A percentile compares a stretch with the other conserved stretches of the same genome.
phyloP scores from a whole-genome alignment of 2,888 invertebrate species.

The Agrochola litura region DNA sequence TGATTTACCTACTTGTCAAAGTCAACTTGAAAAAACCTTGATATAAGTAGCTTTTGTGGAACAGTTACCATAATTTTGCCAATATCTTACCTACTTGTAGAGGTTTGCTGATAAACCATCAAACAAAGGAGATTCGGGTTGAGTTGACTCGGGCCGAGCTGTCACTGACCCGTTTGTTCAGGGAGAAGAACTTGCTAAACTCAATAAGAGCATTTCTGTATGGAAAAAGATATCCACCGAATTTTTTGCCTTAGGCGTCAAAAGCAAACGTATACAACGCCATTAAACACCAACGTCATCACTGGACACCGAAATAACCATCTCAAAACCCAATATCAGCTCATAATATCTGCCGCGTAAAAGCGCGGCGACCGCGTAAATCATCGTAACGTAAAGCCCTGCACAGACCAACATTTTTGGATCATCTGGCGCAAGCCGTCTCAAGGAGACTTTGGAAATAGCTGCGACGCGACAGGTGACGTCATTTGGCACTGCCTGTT shows the following conservation, averaged over 20 bases:
- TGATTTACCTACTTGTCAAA: background rate
- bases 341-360: conserved; percentile 12
- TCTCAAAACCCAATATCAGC: background rate
- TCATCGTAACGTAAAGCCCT: conserved; percentile 54
- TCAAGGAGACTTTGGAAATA: conserved; percentile 74
- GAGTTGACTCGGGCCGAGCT: too few relatives aligned
- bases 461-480: conserved; percentile 69
- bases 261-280: background rate
- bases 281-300: conserved; percentile 17
- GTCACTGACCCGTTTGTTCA: too few relatives aligned
- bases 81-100: too few relatives aligned
- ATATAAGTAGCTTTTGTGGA: conserved; percentile 2
- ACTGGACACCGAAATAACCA: conserved; percentile 25
- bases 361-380: conserved; percentile 35
- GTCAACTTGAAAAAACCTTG: background rate
- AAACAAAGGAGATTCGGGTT: background rate
- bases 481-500: conserved; percentile 71
- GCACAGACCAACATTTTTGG: conserved; percentile 54
- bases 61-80: background rate
- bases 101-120: background rate
- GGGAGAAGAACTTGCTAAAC: background rate
- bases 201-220: background rate
- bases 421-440: conserved; percentile 66
- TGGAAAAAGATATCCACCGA: background rate
- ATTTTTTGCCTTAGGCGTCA: background rate